Percentiles rank a stretch among this genome's conserved stretches.
Evolutionary conservation across 2,113 vertebrate species (phyloP).

Genomic region (Cinclus mexicanus): DNA sequence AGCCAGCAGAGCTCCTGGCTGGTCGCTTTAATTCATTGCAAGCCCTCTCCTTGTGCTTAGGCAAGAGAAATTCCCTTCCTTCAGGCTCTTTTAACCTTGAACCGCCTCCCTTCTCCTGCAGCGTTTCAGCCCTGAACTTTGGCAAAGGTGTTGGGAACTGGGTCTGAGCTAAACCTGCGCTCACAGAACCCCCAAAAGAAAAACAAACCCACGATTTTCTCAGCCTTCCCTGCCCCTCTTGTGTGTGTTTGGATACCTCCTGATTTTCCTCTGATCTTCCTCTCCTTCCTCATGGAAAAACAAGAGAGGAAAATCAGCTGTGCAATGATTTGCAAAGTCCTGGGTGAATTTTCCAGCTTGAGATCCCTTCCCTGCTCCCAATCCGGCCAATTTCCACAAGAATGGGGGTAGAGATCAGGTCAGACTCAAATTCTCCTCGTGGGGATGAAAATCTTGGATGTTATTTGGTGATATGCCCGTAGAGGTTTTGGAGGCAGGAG

Average conservation of each 20-base stretch:
- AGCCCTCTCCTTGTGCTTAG: neutral
- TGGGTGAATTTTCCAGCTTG: neutral
- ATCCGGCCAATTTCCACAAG: too few relatives aligned
- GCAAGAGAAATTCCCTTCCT: neutral
- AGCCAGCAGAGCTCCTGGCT: neutral
- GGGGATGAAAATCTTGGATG: too few relatives aligned
- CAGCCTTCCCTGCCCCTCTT: neutral
- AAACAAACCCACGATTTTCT: neutral
- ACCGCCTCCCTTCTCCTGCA: neutral
- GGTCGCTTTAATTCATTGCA: neutral
- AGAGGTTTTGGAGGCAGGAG: too few relatives aligned
- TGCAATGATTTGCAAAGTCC: neutral
- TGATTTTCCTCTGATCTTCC: neutral
- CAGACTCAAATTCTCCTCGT: too few relatives aligned
- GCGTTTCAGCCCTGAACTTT: neutral
- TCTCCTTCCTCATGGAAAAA: neutral
- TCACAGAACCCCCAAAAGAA: neutral
- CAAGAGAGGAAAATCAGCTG: neutral
- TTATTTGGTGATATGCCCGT: too few relatives aligned
- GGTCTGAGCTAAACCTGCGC: neutral
- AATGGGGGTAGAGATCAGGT: too few relatives aligned
- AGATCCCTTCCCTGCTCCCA: too few relatives aligned
- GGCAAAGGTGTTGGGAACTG: neutral
- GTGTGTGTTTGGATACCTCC: neutral
- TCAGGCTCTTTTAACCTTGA: neutral